These are phyloP conservation scores for Hemichromis elongatus DNA, from an alignment of 2,113 vertebrate genomes.

Conservation along the genomic window DNA sequence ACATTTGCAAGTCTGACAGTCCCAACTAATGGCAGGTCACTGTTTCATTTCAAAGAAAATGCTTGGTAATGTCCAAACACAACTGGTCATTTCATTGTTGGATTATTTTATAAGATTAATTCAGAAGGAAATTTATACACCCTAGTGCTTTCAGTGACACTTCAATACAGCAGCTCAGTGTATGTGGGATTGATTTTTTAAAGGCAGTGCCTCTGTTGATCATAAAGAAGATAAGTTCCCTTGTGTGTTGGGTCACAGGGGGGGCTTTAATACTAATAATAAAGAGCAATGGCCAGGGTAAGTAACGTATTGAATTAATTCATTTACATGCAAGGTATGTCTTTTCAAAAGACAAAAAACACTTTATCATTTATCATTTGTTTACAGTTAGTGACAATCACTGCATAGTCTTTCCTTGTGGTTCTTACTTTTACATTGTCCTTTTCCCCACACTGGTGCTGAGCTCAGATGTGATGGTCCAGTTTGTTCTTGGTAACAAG, in stretches of 20 bases:
- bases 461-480: slow-evolving; percentile 16
- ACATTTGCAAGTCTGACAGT: background rate
- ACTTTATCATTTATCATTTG: background rate
- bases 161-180: background rate
- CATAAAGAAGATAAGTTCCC: background rate
- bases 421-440: background rate
- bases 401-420: background rate
- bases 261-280: background rate
- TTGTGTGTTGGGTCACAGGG: background rate
- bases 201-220: background rate
- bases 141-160: background rate
- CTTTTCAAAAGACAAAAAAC: background rate
- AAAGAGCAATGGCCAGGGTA: background rate
- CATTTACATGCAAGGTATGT: background rate
- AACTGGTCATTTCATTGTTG: background rate
- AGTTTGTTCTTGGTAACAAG: slow-evolving; percentile 58
- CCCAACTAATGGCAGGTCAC: background rate
- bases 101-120: background rate
- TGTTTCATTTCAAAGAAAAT: background rate
- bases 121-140: background rate
- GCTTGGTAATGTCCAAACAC: background rate
- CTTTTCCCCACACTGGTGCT: background rate
- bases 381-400: slow-evolving; percentile 12
- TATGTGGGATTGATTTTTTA: background rate
- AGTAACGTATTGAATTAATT: background rate